Evolutionary conservation across 2,888 invertebrate genomes (phyloP).

Genomic region (Caenorhabditis panamensis): DNA sequence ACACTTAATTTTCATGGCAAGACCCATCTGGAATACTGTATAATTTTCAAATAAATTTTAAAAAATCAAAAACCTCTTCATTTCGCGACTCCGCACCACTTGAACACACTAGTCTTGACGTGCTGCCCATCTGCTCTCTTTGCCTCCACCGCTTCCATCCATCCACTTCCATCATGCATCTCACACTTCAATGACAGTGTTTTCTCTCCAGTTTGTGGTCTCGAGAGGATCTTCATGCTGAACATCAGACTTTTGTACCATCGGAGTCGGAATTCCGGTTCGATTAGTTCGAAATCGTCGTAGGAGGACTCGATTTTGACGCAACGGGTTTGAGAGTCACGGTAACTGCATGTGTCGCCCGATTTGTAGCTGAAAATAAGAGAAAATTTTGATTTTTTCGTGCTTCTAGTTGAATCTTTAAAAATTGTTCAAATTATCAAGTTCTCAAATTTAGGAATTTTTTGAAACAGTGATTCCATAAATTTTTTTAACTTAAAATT

Average conservation of each 20-base stretch:
- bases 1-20: too few species aligned
- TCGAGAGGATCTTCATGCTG: conserved; percentile 17
- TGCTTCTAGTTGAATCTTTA: not conserved
- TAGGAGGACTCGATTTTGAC: conserved; percentile 9
- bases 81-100: too few species aligned
- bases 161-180: too few species aligned
- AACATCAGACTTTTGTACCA: conserved; percentile 34
- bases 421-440: too few species aligned
- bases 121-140: too few species aligned
- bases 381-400: too few species aligned
- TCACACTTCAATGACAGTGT: conserved; percentile 9
- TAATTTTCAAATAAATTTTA: too few species aligned
- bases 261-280: conserved; percentile 59
- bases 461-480: not conserved
- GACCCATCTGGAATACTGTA: too few species aligned
- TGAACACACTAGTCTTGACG: too few species aligned
- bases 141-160: too few species aligned
- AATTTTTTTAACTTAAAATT: not conserved
- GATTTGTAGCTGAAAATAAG: conserved; percentile 26
- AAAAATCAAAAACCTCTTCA: too few species aligned
- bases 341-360: conserved; percentile 22
- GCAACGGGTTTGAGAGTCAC: conserved; percentile 21
- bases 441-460: not conserved
- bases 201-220: conserved; percentile 16
- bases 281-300: conserved; percentile 56